Evolutionary conservation across 37 sponge, comb jelly and placozoan species (phyloP), one percentile per base, ranked within the genome.

Genomic region (Dysidea cf. avara): DNA sequence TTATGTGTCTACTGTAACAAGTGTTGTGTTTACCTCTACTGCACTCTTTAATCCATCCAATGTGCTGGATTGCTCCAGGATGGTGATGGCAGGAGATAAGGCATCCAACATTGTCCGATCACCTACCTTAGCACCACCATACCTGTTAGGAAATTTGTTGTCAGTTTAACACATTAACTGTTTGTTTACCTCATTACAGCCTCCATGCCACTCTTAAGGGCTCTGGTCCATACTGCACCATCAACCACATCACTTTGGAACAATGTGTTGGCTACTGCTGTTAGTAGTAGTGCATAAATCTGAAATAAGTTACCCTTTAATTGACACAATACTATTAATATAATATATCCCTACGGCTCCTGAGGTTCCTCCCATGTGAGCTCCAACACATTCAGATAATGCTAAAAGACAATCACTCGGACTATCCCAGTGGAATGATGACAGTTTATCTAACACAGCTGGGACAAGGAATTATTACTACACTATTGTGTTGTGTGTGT

Each of bases 311-410:
- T 20, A 17, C 52, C 7, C 17, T 17, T 25, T 48, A 24, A 6
- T 14, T 13, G 20, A 20, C 48, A 43, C 18, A 5, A 47, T 24
- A 9, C 7, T n/a, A n/a, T n/a, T n/a, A n/a, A n/a, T n/a, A n/a
- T n/a, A n/a, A n/a, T n/a, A n/a, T n/a, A n/a, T n/a, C n/a, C n/a
- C n/a, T 39, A 91, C 92, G 20, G 87, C 92, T 82, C 92, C 92
- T 31, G 92, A 91, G 33, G 88, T 80, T 14, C 92, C 92, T 61
- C 92, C 92, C 92, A 91, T 91, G 35, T 69, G 33, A 18, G 34
- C 60, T 39, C 73, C 83, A n/a, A 82, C 54, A 4, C 46, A 20
- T 0, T 43, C 39, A 14, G 88, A 82, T 39, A 91, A 24, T 26
- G 78, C 60, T 32, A 83, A 46, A 21, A 91, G 76, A 26, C 68